Evolutionary conservation across 2,888 invertebrate genomes (phyloP), one percentile per base, ranked within the genome.

Genomic region (Cryptus armator): DNA sequence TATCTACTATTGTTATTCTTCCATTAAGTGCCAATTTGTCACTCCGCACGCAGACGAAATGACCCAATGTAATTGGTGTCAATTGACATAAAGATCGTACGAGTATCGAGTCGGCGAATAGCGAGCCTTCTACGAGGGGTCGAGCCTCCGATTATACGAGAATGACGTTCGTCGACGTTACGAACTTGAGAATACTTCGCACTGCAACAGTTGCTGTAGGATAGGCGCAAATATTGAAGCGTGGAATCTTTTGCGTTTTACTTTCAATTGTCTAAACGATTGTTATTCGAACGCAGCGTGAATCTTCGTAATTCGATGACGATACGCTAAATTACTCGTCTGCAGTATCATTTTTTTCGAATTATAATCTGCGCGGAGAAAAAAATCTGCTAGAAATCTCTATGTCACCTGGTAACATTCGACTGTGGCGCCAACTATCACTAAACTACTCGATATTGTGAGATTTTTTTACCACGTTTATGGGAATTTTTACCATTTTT

Each of bases 61-160:
- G 86, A 89, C 85, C 86, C 71, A 71, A 44, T 67, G 24, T 59
- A 85, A 87, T 89, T 89, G 86, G 83, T 88, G 89, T 90, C 87
- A 90, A 89, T 74, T 88, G 84, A 86, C 80, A 43, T 70, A 76
- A 85, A 74, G 75, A 88, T 89, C 87, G 85, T 88, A 87, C 86
- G 87, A 89, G 71, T 56, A 56, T 72, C 56, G 70, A 37, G 46
- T 79, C 84, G 46, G 68, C 89, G 87, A 89, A 89, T 89, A 66
- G 16, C 68, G 72, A 29, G 51, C 0, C 53, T 37, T 43, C 67
- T 71, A 67, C 64, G n/a, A 53, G 29, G 29, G 74, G 51, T 56
- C 89, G 88, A 89, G 86, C 87, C 88, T 86, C 84, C 86, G 64
- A 76, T 81, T 82, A 72, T 32, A 56, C 51, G 71, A 24, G 59